Evolutionary conservation across 2,797 vertebrate genomes (phyloP), one percentile per base, ranked within the genome.

Genomic region (Phalanger gymnotis): DNA sequence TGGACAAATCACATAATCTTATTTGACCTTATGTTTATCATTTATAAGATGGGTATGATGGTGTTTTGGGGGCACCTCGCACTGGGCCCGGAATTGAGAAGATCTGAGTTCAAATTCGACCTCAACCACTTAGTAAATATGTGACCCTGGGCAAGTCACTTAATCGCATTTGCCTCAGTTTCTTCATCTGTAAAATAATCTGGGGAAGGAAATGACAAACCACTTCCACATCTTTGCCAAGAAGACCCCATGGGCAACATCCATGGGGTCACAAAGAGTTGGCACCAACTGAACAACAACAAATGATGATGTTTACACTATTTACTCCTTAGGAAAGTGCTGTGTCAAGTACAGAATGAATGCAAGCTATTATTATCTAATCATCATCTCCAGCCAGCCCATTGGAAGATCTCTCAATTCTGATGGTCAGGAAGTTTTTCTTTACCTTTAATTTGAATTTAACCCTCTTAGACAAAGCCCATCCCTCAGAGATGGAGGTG

Each of bases 401-500:
- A 31, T 91, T 89, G 31, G 6, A n/a, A 91, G 30, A 7, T 96
- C 95, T 96, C 92, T 40, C 51, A 66, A 91, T 30, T 34, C 51
- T 90, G 30, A 10, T 12, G 92, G 55, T 94, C 92, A 89, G 52
- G 47, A 95, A 96, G 91, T 58, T 54, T 93, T 95, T 53, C 30
- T n/a, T 95, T 51, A 66, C 51, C 53, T 91, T 91, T 25, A 53
- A 58, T 47, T 94, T 92, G 34, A 4, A 19, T 52, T 53, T 53
- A n/a, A 92, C 47, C 5, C n/a, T 96, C 51, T 1, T 12, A 27
- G 54, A 95, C 53, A 94, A n/a, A 90, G 54, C 47, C 54, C 92
- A 40, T 91, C 95, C 93, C 66, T 92, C 51, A 0, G 28, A 96
- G 96, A n/a, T 92, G 16, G 93, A 54, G 92, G 96, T 95, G 94